These are phyloP conservation scores for Calypte anna DNA, from an alignment of 2,113 vertebrate genomes.

Conservation along the genomic window DNA sequence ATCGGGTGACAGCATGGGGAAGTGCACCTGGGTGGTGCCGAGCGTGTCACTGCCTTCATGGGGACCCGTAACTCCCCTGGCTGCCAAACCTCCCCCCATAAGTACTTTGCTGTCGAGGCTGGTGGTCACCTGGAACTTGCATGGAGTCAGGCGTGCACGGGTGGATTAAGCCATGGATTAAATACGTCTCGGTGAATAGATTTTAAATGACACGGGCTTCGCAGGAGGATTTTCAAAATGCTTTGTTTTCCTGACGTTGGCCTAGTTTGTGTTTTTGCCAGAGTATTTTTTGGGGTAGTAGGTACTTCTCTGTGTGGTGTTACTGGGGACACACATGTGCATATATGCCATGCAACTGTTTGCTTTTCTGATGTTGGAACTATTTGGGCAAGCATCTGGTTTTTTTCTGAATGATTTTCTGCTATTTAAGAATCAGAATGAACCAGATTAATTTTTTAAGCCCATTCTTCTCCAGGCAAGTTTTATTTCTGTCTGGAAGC, in stretches of 20 bases:
- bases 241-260: neutral
- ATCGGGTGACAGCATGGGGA: neutral
- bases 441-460: neutral
- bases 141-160: neutral
- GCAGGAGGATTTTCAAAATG: neutral
- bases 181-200: neutral
- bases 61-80: accelerated
- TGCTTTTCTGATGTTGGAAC: neutral
- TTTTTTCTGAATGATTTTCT: neutral
- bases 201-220: neutral
- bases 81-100: accelerated
- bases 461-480: neutral
- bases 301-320: neutral
- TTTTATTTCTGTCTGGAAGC: neutral
- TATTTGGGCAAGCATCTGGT: neutral
- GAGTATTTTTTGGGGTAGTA: neutral
- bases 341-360: accelerated
- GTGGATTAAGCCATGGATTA: neutral
- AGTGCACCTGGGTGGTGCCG: accelerated
- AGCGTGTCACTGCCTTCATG: accelerated
- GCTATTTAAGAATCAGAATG: neutral
- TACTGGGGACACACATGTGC: accelerated
- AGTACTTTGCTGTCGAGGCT: neutral
- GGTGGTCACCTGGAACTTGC: neutral
- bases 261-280: neutral